Base-by-base conservation (phyloP, 2,888 invertebrate genomes). In the Mesorhabditis spiculigera region DNA sequence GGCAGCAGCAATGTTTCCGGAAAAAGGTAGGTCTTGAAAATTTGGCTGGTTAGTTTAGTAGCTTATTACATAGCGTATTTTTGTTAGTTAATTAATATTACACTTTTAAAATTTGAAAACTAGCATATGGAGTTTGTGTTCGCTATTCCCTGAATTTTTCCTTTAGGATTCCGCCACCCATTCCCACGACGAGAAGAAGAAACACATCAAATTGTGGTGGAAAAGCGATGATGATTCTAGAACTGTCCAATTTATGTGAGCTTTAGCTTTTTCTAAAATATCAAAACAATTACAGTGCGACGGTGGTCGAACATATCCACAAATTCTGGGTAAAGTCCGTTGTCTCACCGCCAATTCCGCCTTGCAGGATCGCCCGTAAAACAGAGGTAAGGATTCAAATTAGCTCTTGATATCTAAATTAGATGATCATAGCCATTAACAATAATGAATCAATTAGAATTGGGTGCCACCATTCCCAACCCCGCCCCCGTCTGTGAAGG, bases 101-200 rank as follows among this genome's bases (percentile, higher is more conserved):
- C n/a, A n/a, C n/a, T 58, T 45, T 44, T 13, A n/a, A 63, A 6
- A 63, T 63, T 6, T 13, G 16, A 43, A 65, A 43, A 43, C 44
- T 10, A 5, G 41, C 5, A 43, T 16, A 13, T 16, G 10, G 65
- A 28, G 16, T 41, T 43, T 43, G 41, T 16, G 13, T 50, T 50
- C 50, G 50, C 50, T 50, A 10, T 50, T 13, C 6, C 6, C 6
- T 50, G 50, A 50, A 50, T 50, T n/a, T 28, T 42, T 43, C 8
- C 3, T 64, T 58, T 44, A 71, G 71, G 81, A 82, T 68, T 81
- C 85, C 4, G 82, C 81, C 4, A 84, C 84, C 0, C 84, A 84
- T 71, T 83, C 82, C 5, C 84, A 84, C 73, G 79, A 85, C 68
- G 83, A 85, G 72, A 77, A 77, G 70, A 84, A 84, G 74, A 81